A percentile compares a stretch with the other conserved stretches of the same genome.
phyloP scores from a whole-genome alignment of 2,113 vertebrate genomes.

The Hoplias malabaricus region DNA sequence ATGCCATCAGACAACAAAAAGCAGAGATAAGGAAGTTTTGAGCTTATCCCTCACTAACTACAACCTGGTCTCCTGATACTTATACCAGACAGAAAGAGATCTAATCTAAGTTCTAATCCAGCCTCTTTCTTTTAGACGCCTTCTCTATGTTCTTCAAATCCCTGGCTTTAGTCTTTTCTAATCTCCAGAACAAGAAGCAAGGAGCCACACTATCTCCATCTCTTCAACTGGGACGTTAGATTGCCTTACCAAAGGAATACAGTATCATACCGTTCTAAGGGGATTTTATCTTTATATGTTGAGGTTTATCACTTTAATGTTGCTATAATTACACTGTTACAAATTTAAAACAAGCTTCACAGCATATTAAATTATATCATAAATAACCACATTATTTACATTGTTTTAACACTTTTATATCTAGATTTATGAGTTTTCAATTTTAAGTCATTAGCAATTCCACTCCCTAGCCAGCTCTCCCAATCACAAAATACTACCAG shows the following conservation, averaged over 20 bases:
- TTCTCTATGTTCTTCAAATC: not conserved
- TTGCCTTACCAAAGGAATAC: not conserved
- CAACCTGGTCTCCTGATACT: too few relatives aligned
- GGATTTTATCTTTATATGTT: not conserved
- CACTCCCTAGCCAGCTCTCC: too few relatives aligned
- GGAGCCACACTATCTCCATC: not conserved
- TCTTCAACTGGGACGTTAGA: not conserved
- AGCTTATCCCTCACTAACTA: too few relatives aligned
- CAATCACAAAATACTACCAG: too few relatives aligned
- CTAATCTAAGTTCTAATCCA: conserved; percentile 1
- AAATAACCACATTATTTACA: too few relatives aligned
- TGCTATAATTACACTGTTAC: too few relatives aligned
- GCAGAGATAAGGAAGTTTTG: not conserved
- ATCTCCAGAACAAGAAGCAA: not conserved
- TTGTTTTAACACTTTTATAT: too few relatives aligned
- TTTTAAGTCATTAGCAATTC: too few relatives aligned
- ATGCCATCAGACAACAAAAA: not conserved
- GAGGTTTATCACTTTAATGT: too few relatives aligned
- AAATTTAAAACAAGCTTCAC: too few relatives aligned
- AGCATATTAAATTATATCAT: too few relatives aligned
- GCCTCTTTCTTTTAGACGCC: not conserved
- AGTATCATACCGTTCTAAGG: not conserved
- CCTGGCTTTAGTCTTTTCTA: not conserved
- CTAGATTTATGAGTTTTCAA: too few relatives aligned
- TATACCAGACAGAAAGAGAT: not conserved